Evolutionary conservation across 2,113 vertebrate species (phyloP).

Genomic region (Crotalus helleri): DNA sequence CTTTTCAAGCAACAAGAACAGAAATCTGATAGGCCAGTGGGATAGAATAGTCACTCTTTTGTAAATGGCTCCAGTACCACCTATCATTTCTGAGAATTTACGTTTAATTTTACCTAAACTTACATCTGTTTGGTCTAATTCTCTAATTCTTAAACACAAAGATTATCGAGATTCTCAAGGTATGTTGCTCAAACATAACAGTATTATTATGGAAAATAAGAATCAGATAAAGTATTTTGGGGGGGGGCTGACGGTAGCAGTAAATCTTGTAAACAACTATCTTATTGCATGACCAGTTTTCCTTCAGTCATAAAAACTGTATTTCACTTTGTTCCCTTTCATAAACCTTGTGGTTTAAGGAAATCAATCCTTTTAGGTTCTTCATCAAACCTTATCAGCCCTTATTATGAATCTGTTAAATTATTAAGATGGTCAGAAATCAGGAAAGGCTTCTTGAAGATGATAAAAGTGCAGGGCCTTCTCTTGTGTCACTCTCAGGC

Average conservation of each 20-base stretch:
- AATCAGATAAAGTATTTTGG: constrained; percentile 5
- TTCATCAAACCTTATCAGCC: neutral
- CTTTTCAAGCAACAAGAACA: neutral
- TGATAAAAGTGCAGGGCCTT: neutral
- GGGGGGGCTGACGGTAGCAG: constrained; percentile 14
- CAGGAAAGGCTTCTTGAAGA: neutral
- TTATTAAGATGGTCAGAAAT: neutral
- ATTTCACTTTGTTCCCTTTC: constrained; percentile 5
- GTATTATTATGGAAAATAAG: constrained; percentile 30
- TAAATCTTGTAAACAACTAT: constrained; percentile 21
- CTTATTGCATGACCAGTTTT: constrained; percentile 31
- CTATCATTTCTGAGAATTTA: constrained; percentile 33
- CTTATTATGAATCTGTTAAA: neutral
- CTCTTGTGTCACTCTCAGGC: neutral
- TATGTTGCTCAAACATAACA: constrained; percentile 21
- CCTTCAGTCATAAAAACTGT: neutral
- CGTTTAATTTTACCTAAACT: constrained; percentile 6
- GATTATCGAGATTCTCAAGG: constrained; percentile 30
- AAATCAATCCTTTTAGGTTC: neutral
- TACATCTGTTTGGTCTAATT: constrained; percentile 42
- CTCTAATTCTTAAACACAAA: constrained; percentile 12
- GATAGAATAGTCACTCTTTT: neutral
- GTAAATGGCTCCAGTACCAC: neutral
- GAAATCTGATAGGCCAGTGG: neutral
- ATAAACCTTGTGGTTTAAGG: neutral